Conservation (phyloP, 2,797 vertebrate genomes). For the Aphelocoma californica region DNA sequence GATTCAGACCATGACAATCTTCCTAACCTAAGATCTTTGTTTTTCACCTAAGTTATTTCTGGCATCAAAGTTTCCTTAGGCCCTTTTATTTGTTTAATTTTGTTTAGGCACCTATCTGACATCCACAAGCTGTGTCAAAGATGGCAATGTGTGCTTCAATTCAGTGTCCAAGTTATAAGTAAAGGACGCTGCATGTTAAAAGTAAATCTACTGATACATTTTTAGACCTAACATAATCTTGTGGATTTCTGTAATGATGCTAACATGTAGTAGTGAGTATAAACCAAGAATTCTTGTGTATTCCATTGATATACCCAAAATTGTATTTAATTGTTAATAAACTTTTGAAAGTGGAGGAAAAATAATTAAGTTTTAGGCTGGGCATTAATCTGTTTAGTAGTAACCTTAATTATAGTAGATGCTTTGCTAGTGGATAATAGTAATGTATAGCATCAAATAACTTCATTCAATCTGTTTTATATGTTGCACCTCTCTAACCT, state of each 20-base stretch:
- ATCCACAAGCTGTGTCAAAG: neutral
- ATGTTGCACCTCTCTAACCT: neutral
- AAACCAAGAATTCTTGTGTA: neutral
- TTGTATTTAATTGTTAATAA: neutral
- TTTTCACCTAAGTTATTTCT: neutral
- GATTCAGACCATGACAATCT: neutral
- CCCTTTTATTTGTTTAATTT: neutral
- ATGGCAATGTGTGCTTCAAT: neutral
- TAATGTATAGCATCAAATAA: neutral
- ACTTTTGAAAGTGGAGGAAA: neutral
- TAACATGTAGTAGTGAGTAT: neutral
- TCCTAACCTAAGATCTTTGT: neutral
- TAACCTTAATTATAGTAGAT: neutral
- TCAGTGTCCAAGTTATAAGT: neutral
- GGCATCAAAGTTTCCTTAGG: neutral
- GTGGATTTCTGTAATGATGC: neutral
- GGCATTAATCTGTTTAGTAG: neutral
- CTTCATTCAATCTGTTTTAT: neutral
- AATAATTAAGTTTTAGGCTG: neutral
- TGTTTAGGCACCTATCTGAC: neutral
- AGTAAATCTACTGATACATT: neutral
- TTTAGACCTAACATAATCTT: neutral
- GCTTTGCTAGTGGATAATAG: neutral
- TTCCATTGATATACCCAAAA: neutral
- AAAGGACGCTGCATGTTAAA: neutral